phyloP scores from a whole-genome alignment of 2,113 vertebrate genomes.

The Glareola pratincola region DNA sequence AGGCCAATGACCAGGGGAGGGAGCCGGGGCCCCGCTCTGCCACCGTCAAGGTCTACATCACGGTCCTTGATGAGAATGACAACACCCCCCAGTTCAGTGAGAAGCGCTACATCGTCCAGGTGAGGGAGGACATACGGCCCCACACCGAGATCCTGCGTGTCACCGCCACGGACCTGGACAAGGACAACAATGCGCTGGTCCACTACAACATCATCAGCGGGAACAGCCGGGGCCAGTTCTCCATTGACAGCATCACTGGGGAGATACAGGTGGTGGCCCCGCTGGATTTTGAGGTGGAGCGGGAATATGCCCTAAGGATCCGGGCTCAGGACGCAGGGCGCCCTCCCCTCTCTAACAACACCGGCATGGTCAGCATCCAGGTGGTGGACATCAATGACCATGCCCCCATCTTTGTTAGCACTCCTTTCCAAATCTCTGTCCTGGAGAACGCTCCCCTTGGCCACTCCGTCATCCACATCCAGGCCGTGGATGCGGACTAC shows the following conservation, averaged over 20 bases:
- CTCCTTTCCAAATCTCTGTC: slow-evolving; percentile 94
- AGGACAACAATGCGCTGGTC: slow-evolving; percentile 90
- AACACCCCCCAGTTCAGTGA: slow-evolving; percentile 97
- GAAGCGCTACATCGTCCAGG: slow-evolving; percentile 94
- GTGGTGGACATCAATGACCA: slow-evolving; percentile 97
- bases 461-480: slow-evolving; percentile 96
- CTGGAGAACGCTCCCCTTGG: slow-evolving; percentile 93
- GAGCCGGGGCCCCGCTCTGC: slow-evolving; percentile 90
- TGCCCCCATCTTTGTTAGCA: slow-evolving; percentile 95
- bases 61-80: slow-evolving; percentile 96
- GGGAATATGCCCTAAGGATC: slow-evolving; percentile 91
- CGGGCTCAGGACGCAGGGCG: slow-evolving; percentile 94
- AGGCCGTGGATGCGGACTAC: slow-evolving; percentile 93
- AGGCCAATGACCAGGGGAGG: slow-evolving; percentile 93
- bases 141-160: slow-evolving; percentile 91
- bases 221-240: slow-evolving; percentile 94
- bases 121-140: slow-evolving; percentile 90
- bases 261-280: slow-evolving; percentile 94
- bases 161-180: slow-evolving; percentile 89
- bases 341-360: slow-evolving; percentile 95
- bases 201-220: slow-evolving; percentile 98
- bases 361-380: slow-evolving; percentile 93
- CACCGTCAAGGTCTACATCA: slow-evolving; percentile 91
- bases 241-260: slow-evolving; percentile 92
- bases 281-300: slow-evolving; percentile 91